phyloP scores from a whole-genome alignment of 64 coral and sea anemone species.

The Pocillopora verrucosa region DNA sequence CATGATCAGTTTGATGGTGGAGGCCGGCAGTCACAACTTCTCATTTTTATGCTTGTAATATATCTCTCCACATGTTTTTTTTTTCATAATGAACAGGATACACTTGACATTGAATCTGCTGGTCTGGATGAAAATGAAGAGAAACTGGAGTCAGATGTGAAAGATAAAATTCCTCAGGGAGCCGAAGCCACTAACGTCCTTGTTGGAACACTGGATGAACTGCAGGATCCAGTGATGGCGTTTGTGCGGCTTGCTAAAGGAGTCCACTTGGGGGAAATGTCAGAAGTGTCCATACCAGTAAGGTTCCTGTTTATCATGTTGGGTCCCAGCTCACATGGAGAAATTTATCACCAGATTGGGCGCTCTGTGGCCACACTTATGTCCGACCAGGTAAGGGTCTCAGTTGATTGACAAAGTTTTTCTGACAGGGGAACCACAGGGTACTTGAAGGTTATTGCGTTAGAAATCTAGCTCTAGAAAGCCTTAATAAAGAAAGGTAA shows the following conservation, averaged over 20 bases:
- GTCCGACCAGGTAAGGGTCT: constrained; percentile 69
- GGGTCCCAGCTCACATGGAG: constrained; percentile 65
- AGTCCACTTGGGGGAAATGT: constrained; percentile 47
- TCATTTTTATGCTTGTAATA: not conserved
- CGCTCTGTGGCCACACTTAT: constrained; percentile 84
- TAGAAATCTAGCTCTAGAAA: too few relatives aligned
- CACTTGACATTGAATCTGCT: constrained; percentile 1
- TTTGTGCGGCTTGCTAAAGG: constrained; percentile 85
- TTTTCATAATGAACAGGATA: not conserved
- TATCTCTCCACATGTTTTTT: not conserved
- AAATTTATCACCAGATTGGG: constrained; percentile 79
- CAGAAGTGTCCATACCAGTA: constrained; percentile 81
- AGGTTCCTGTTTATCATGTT: constrained; percentile 77
- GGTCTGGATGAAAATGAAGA: constrained; percentile 41
- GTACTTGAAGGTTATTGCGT: too few relatives aligned
- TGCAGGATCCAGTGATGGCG: constrained; percentile 69
- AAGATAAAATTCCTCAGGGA: constrained; percentile 64
- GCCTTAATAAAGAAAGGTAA: too few relatives aligned
- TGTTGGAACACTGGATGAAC: constrained; percentile 84
- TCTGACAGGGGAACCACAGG: too few relatives aligned
- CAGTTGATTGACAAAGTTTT: too few relatives aligned
- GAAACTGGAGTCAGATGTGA: constrained; percentile 67
- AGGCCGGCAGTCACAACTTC: too few relatives aligned
- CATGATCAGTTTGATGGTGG: too few relatives aligned
- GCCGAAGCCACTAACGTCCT: constrained; percentile 85